These are phyloP conservation scores for Glandiceps talaboti DNA, from an alignment of 53 echinoderm and acorn worm species.

Conservation along the genomic window DNA sequence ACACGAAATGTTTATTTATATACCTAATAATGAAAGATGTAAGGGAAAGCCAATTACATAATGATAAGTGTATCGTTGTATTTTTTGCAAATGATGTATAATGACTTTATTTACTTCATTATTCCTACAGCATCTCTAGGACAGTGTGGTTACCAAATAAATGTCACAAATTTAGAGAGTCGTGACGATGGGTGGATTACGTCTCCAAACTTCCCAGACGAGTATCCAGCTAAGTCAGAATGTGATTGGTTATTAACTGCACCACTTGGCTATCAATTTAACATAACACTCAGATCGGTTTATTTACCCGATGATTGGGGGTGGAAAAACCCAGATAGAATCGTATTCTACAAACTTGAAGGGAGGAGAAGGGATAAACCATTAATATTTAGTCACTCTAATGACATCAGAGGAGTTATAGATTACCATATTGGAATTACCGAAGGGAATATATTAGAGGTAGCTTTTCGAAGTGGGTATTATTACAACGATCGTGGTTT, in stretches of 20 bases:
- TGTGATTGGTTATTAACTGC: background rate
- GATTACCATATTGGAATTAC: background rate
- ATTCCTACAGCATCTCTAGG: too few species aligned
- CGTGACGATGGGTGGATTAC: background rate
- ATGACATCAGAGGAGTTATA: background rate
- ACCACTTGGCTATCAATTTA: background rate
- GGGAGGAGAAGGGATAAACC: background rate
- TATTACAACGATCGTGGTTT: background rate
- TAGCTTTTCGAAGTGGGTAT: too few species aligned
- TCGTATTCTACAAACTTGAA: background rate
- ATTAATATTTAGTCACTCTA: background rate
- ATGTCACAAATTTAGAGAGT: too few species aligned
- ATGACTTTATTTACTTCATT: too few species aligned
- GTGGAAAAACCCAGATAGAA: background rate
- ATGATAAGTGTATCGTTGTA: too few species aligned
- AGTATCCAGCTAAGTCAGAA: background rate
- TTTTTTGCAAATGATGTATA: too few species aligned
- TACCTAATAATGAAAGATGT: too few species aligned
- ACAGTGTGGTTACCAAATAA: too few species aligned
- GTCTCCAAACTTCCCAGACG: background rate
- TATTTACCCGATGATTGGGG: background rate
- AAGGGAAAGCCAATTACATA: too few species aligned
- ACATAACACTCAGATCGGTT: background rate
- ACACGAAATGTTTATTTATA: too few species aligned
- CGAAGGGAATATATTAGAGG: background rate